Percentiles rank a stretch among this genome's conserved stretches.
Conservation (phyloP, 2,888 invertebrate species). For the Microplitis deprimator region DNA sequence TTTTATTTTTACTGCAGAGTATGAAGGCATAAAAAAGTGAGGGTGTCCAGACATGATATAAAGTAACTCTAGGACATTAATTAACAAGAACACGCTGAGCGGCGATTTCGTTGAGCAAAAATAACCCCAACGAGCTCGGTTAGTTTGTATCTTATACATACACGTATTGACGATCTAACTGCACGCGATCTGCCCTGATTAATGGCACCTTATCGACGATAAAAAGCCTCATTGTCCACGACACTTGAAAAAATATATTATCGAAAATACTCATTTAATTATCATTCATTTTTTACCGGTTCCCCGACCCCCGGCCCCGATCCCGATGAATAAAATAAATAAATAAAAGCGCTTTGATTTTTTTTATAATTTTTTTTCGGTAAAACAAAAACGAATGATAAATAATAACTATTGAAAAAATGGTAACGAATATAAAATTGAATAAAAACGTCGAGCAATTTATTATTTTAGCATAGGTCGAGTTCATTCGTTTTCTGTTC, state of each 20-base stretch:
- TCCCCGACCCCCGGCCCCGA: too few relatives aligned
- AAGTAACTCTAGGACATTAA: constrained; percentile 56
- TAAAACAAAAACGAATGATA: too few relatives aligned
- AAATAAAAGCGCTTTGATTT: neutral
- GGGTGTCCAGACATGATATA: constrained; percentile 47
- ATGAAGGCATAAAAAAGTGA: neutral
- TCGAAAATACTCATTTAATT: constrained; percentile 15
- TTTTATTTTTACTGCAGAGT: neutral
- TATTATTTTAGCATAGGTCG: too few relatives aligned
- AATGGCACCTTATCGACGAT: constrained; percentile 42
- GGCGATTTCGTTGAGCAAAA: constrained; percentile 54
- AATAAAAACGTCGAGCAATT: too few relatives aligned
- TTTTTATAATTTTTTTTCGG: too few relatives aligned
- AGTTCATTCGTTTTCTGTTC: too few relatives aligned
- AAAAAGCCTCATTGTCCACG: constrained; percentile 51
- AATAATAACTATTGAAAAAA: too few relatives aligned
- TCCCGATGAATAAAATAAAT: constrained; percentile 41
- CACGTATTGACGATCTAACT: constrained; percentile 52
- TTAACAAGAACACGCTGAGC: constrained; percentile 59
- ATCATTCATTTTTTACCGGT: neutral
- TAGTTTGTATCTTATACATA: constrained; percentile 10
- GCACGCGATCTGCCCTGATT: constrained; percentile 55
- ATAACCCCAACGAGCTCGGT: constrained; percentile 34
- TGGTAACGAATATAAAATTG: too few relatives aligned
- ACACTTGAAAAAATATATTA: constrained; percentile 20